Evolutionary conservation across 2,888 invertebrate genomes (phyloP).

Genomic region (Elmis aenea): DNA sequence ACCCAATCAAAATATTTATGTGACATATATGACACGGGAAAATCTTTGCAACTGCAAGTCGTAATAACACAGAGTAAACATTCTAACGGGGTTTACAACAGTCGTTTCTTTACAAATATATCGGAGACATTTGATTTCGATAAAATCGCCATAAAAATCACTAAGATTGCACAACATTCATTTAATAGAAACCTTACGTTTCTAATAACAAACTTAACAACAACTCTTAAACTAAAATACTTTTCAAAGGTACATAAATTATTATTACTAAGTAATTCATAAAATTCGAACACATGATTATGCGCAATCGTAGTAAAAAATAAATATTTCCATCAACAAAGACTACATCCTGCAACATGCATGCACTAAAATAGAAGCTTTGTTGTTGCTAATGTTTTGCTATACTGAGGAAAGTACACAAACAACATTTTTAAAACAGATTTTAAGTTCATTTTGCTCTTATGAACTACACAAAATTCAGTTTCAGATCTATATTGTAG

Average conservation of each 20-base stretch:
- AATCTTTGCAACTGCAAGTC: conserved; percentile 3
- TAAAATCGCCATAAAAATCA: conserved; percentile 24
- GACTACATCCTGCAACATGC: conserved; percentile 22
- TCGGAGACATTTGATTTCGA: conserved; percentile 27
- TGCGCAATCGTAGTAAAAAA: conserved; percentile 20
- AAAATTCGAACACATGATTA: conserved; percentile 13
- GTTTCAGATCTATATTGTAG: too few species aligned
- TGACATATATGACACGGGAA: too few species aligned
- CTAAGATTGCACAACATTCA: conserved; percentile 30
- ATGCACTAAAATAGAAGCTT: too few species aligned
- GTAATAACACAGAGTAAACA: conserved; percentile 28
- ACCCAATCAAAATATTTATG: too few species aligned
- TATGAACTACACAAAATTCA: too few species aligned
- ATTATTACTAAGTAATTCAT: conserved; percentile 14
- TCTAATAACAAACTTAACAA: conserved; percentile 24
- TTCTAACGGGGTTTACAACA: conserved; percentile 36
- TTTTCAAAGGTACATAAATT: conserved; percentile 20
- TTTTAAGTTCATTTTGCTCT: too few species aligned
- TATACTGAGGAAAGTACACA: too few species aligned
- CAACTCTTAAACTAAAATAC: conserved; percentile 6
- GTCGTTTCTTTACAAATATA: conserved; percentile 34
- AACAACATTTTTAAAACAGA: too few species aligned
- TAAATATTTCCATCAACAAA: conserved; percentile 27
- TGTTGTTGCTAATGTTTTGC: too few species aligned
- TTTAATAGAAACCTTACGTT: conserved; percentile 17